Conservation (phyloP, 2,797 vertebrate genomes). For the Brachymystax lenok region DNA sequence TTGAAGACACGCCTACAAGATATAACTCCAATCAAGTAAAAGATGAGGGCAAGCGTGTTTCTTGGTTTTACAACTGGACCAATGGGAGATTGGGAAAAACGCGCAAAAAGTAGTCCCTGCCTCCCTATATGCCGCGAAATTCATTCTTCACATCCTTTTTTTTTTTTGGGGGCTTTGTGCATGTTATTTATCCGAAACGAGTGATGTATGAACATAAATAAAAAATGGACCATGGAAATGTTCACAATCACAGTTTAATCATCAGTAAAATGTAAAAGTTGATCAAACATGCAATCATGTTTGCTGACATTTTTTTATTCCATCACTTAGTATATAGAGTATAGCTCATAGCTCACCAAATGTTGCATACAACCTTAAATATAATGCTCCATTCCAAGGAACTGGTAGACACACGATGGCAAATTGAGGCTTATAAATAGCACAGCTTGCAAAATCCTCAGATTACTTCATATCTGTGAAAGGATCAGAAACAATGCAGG, state of each 20-base stretch:
- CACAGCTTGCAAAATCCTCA: not conserved
- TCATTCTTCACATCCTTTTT: not conserved
- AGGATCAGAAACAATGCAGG: constrained; percentile 4
- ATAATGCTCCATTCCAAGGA: not conserved
- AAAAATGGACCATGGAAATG: not conserved
- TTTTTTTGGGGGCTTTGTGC: not conserved
- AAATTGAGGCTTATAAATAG: not conserved
- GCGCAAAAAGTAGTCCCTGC: constrained; percentile 2
- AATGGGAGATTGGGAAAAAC: not conserved
- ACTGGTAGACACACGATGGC: not conserved
- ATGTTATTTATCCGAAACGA: not conserved
- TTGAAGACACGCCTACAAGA: not conserved
- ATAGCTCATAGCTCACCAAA: not conserved
- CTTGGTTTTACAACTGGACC: not conserved
- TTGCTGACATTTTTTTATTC: not conserved
- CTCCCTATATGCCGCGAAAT: not conserved
- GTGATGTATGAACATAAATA: not conserved
- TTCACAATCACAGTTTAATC: not conserved
- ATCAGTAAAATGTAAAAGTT: not conserved
- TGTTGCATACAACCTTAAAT: not conserved
- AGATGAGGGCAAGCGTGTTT: not conserved
- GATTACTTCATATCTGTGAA: constrained; percentile 32
- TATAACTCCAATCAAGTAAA: not conserved
- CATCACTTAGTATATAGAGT: not conserved
- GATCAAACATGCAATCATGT: not conserved